phyloP scores from a whole-genome alignment of 2,888 invertebrate genomes.

The Hesperia comma region DNA sequence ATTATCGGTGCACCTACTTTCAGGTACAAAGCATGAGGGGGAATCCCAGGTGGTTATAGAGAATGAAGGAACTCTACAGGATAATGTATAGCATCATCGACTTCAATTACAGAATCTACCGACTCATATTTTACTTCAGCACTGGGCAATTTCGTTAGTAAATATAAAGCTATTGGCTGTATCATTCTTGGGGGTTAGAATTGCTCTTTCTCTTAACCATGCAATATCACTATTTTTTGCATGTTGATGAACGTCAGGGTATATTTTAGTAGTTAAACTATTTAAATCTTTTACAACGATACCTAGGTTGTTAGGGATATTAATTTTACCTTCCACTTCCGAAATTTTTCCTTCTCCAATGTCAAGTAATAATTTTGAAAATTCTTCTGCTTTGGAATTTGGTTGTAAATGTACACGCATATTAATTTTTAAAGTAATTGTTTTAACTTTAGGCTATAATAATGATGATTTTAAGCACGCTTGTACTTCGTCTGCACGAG shows the following conservation, averaged over 20 bases:
- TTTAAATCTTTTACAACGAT: not conserved
- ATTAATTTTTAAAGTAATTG: not conserved
- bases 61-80: slow-evolving; percentile 40
- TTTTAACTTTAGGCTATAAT: too few species aligned
- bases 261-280: not conserved
- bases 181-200: not conserved
- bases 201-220: not conserved
- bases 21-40: slow-evolving; percentile 33
- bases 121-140: slow-evolving; percentile 3
- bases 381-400: not conserved
- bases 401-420: slow-evolving; percentile 32
- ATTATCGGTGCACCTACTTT: slow-evolving; percentile 37
- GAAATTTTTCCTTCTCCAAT: slow-evolving; percentile 22
- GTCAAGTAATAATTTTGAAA: not conserved
- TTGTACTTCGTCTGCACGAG: too few species aligned
- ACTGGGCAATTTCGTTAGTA: not conserved
- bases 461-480: not conserved
- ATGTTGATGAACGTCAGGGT: not conserved
- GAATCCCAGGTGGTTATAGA: slow-evolving; percentile 37
- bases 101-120: slow-evolving; percentile 21
- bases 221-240: not conserved
- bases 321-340: not conserved
- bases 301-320: too few species aligned
- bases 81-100: slow-evolving; percentile 36
- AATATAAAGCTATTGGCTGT: not conserved